Percentiles rank a stretch among this genome's conserved stretches.
phyloP scores from a whole-genome alignment of 2,113 vertebrate genomes.

The Stictonetta naevosa region DNA sequence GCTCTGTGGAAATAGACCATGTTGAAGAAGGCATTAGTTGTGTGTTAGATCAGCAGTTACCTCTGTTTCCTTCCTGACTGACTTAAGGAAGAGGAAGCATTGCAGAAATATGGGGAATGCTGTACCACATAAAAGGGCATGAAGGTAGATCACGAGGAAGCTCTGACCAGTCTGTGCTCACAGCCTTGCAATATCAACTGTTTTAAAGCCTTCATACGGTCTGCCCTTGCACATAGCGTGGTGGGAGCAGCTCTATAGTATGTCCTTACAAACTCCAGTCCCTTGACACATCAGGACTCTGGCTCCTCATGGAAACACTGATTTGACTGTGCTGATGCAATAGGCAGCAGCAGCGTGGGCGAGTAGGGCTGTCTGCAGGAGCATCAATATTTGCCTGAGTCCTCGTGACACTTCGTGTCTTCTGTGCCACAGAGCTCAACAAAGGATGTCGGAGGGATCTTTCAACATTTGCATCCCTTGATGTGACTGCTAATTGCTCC shows the following conservation, averaged over 20 bases:
- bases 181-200: background rate
- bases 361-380: background rate
- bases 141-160: background rate
- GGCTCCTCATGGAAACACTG: accelerated
- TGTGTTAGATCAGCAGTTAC: background rate
- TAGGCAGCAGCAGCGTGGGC: background rate
- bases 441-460: background rate
- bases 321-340: background rate
- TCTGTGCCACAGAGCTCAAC: background rate
- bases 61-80: background rate
- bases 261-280: background rate
- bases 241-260: accelerated
- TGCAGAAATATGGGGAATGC: background rate
- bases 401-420: background rate
- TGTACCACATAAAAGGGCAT: accelerated
- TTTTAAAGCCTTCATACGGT: background rate
- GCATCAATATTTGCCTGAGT: background rate
- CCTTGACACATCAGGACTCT: background rate
- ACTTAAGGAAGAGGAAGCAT: background rate
- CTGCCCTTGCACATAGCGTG: background rate
- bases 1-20: background rate
- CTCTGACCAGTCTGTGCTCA: background rate
- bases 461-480: background rate
- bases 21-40: background rate
- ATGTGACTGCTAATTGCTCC: background rate